Conservation (phyloP, 2,797 vertebrate species). For the Helarctos malayanus region DNA sequence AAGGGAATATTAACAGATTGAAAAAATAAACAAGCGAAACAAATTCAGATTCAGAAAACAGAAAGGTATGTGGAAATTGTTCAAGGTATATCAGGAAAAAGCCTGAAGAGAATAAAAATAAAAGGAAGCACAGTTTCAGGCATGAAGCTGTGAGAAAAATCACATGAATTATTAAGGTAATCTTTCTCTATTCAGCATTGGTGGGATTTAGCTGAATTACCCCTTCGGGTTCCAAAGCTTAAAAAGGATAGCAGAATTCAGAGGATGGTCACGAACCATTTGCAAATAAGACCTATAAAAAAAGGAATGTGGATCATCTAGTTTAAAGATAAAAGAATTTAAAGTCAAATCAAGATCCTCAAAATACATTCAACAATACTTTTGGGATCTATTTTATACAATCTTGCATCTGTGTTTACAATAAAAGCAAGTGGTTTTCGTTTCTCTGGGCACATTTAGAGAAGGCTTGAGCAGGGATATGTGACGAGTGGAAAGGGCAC, state of each 20-base stretch:
- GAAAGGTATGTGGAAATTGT: neutral
- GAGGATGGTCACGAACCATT: neutral
- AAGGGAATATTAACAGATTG: neutral
- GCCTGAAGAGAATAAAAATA: neutral
- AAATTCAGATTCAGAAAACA: neutral
- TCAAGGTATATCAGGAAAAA: neutral
- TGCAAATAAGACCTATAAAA: neutral
- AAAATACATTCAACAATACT: conserved; percentile 27
- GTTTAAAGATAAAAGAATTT: neutral
- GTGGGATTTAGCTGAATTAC: neutral
- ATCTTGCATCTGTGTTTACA: too few species aligned
- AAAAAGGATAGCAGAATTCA: conserved; percentile 43
- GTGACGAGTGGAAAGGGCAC: neutral
- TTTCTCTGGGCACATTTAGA: neutral
- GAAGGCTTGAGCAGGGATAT: neutral
- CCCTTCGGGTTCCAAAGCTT: neutral
- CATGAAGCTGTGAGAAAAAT: neutral
- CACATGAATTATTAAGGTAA: neutral
- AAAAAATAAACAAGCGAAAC: conserved; percentile 9
- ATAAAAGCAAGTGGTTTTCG: neutral
- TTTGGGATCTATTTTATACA: neutral
- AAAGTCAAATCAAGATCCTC: conserved; percentile 23
- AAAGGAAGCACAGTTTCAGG: neutral
- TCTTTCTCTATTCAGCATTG: neutral
- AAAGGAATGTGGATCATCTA: neutral